These are phyloP conservation scores for Henricia sp. DNA, from an alignment of 53 echinoderm and acorn worm species.

Conservation along the genomic window DNA sequence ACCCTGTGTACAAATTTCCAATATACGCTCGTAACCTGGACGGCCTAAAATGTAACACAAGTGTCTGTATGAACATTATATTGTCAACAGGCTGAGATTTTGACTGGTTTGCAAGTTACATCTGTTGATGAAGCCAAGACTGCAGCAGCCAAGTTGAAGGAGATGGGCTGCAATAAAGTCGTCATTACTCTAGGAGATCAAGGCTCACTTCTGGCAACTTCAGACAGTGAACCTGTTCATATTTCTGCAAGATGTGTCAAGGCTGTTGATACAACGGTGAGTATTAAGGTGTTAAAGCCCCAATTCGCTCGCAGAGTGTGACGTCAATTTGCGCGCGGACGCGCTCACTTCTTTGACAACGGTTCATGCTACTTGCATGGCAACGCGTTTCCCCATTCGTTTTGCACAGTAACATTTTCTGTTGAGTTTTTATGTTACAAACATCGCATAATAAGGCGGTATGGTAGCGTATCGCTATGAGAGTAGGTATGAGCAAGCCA, in stretches of 20 bases:
- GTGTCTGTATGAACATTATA: too few species aligned
- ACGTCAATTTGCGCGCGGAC: too few species aligned
- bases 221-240: constrained; percentile 75
- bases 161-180: constrained; percentile 85
- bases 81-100: constrained; percentile 70
- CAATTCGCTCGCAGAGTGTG: background rate
- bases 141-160: constrained; percentile 71
- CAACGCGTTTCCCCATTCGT: too few species aligned
- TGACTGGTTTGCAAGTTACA: constrained; percentile 82
- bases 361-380: too few species aligned
- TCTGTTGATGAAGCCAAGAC: constrained; percentile 82
- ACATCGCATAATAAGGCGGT: too few species aligned
- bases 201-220: constrained; percentile 70
- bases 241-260: constrained; percentile 70
- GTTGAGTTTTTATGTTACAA: too few species aligned
- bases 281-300: constrained; percentile 8
- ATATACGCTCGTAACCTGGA: too few species aligned
- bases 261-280: constrained; percentile 87
- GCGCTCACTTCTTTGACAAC: too few species aligned
- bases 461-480: too few species aligned
- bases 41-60: too few species aligned
- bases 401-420: background rate
- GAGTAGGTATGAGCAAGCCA: too few species aligned
- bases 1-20: too few species aligned
- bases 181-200: constrained; percentile 88